phyloP scores from a whole-genome alignment of 2,888 invertebrate species.

The Melanophora roralis region DNA sequence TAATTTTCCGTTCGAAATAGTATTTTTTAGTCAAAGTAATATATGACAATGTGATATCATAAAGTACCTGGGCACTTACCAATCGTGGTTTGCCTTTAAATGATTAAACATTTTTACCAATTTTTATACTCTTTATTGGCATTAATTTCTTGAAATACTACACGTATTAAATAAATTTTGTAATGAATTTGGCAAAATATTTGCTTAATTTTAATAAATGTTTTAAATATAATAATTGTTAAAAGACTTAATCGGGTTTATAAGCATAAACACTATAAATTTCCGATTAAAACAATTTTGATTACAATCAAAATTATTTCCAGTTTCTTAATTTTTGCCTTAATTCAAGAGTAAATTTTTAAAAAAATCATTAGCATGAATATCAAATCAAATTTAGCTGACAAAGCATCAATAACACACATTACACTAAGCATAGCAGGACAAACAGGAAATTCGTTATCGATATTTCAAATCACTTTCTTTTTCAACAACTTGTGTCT shows the following conservation, averaged over 20 bases:
- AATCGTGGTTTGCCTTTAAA: no score
- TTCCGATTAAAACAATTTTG: conserved; percentile 34
- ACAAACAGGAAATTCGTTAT: conserved; percentile 65
- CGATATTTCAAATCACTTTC: conserved; percentile 50
- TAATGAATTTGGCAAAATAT: no score
- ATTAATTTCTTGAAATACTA: no score
- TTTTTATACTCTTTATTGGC: no score
- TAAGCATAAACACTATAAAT: conserved; percentile 15
- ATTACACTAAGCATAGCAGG: conserved; percentile 5
- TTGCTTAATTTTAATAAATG: no score
- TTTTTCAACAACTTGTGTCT: neutral
- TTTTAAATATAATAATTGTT: no score
- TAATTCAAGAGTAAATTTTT: neutral
- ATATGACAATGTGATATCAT: no score
- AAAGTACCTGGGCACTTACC: no score
- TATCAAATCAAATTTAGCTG: conserved; percentile 61
- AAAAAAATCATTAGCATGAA: conserved; percentile 14
- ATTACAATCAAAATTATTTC: conserved; percentile 50
- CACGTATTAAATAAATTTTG: no score
- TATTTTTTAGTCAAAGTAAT: no score
- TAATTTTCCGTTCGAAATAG: no score
- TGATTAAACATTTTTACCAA: no score
- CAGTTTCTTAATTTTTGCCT: conserved; percentile 20
- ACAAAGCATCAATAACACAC: conserved; percentile 36
- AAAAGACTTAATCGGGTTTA: neutral